phyloP scores from a whole-genome alignment of 1,140 invertebrate species.

The Bradysia coprophila region DNA sequence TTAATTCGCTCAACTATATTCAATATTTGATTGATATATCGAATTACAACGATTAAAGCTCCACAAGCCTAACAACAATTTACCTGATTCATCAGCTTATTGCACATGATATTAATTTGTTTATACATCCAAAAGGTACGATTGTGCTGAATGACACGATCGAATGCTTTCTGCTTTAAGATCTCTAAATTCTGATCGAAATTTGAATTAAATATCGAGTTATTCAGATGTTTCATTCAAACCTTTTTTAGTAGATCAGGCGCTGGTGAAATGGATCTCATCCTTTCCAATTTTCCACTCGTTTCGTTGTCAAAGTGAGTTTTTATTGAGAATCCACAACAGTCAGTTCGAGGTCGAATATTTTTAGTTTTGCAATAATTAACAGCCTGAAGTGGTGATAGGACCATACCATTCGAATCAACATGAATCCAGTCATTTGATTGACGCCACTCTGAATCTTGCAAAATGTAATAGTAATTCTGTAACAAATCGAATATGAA shows the following conservation, averaged over 20 bases:
- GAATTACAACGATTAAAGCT: no score
- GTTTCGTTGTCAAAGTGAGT: not conserved
- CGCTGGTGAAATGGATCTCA: slow-evolving; percentile 1
- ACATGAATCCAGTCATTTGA: slow-evolving; percentile 3
- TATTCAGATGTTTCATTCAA: no score
- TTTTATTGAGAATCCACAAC: slow-evolving; percentile 1
- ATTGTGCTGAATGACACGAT: not conserved
- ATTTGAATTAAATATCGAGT: no score
- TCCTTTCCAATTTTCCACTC: not conserved
- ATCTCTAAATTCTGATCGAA: no score
- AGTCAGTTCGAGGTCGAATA: slow-evolving; percentile 1
- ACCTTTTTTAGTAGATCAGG: not conserved
- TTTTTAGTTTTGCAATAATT: slow-evolving; percentile 1
- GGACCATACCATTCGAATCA: not conserved
- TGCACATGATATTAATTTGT: no score
- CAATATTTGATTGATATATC: no score
- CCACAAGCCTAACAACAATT: no score
- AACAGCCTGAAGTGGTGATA: not conserved
- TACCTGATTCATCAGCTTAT: no score
- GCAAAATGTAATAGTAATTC: slow-evolving; percentile 2
- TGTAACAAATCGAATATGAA: not conserved
- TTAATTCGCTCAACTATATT: no score
- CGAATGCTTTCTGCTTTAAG: not conserved
- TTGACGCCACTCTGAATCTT: not conserved
- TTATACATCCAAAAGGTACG: not conserved